Evolutionary conservation across 1,140 invertebrate species (phyloP).

Genomic region (Conus ventricosus): DNA sequence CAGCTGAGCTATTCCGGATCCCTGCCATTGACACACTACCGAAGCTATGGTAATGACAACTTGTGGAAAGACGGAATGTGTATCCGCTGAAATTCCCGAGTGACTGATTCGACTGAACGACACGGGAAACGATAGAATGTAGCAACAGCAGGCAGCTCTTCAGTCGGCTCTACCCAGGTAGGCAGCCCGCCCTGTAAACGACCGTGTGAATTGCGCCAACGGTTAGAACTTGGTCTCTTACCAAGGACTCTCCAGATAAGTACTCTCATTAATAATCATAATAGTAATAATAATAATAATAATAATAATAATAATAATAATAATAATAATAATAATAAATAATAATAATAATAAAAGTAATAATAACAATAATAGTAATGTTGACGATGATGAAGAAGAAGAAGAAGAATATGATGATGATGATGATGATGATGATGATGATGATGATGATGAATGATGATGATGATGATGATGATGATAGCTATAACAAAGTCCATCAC

Average conservation of each 20-base stretch:
- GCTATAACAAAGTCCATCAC: neutral
- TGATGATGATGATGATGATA: neutral
- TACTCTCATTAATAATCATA: neutral
- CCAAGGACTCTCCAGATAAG: neutral
- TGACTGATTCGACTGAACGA: no score
- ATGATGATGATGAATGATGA: neutral
- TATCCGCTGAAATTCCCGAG: no score
- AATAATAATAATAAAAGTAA: neutral
- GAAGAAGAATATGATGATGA: slow-evolving; percentile 12
- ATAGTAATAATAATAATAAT: neutral
- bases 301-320: neutral
- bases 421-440: neutral
- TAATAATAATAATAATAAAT: neutral
- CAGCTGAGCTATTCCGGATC: no score
- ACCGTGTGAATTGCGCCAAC: no score
- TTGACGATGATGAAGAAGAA: neutral
- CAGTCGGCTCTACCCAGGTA: no score
- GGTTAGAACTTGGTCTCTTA: no score
- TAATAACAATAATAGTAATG: neutral
- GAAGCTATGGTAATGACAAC: no score
- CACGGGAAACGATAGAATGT: no score
- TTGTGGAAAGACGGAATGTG: no score
- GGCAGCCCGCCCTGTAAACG: no score
- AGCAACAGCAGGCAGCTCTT: no score
- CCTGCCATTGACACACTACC: no score